Evolutionary conservation across 2,888 invertebrate species (phyloP).

Genomic region (Eupeodes latifasciatus): DNA sequence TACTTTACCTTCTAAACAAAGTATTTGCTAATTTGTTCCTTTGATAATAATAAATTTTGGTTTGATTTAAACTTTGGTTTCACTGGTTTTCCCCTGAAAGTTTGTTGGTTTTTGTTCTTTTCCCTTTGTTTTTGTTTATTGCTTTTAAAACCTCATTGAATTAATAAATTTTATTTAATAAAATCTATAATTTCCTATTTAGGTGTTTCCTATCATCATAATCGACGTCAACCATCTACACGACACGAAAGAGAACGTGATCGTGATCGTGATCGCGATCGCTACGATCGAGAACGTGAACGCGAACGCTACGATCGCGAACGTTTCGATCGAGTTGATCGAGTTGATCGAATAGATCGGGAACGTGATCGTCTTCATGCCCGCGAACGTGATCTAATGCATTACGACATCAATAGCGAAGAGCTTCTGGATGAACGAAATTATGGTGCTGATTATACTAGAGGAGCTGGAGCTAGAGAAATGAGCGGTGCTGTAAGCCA

Average conservation of each 20-base stretch:
- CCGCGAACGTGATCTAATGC: slow-evolving; percentile 84
- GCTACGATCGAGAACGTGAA: slow-evolving; percentile 79
- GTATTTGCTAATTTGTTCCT: slow-evolving; percentile 61
- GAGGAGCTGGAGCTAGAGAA: slow-evolving; percentile 77
- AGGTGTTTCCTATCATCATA: slow-evolving; percentile 84
- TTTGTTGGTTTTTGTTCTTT: slow-evolving; percentile 56
- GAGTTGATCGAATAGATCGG: slow-evolving; percentile 71
- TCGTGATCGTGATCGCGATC: slow-evolving; percentile 80
- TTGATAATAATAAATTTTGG: slow-evolving; percentile 63
- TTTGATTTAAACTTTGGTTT: slow-evolving; percentile 68
- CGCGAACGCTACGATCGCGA: slow-evolving; percentile 77
- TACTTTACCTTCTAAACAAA: slow-evolving; percentile 36
- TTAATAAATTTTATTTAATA: slow-evolving; percentile 11
- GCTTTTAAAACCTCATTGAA: slow-evolving; percentile 64
- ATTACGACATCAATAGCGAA: slow-evolving; percentile 84
- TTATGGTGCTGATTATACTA: slow-evolving; percentile 82
- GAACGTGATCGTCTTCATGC: slow-evolving; percentile 82
- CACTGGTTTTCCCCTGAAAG: slow-evolving; percentile 56
- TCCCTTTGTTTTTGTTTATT: slow-evolving; percentile 41
- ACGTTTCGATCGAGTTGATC: slow-evolving; percentile 55
- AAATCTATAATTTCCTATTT: slow-evolving; percentile 33
- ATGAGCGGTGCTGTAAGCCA: slow-evolving; percentile 57
- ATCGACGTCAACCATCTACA: slow-evolving; percentile 81
- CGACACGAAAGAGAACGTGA: slow-evolving; percentile 81
- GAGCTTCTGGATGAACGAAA: slow-evolving; percentile 83